Conservation (phyloP, 2,113 vertebrate genomes). For the Cettia cetti region DNA sequence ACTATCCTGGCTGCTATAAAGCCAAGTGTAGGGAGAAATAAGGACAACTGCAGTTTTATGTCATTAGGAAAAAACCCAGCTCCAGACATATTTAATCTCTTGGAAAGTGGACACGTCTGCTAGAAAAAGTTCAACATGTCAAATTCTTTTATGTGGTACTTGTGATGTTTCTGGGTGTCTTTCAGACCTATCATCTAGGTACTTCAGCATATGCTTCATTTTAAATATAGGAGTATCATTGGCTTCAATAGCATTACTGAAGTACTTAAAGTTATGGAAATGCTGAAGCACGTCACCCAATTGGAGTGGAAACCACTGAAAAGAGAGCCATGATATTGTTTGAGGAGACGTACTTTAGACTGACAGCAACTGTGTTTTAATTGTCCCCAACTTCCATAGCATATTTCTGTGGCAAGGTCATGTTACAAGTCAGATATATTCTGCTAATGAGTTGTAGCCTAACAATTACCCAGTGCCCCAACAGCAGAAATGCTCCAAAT, state of each 20-base stretch:
- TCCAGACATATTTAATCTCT: neutral
- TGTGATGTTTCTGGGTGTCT: neutral
- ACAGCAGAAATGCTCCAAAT: neutral
- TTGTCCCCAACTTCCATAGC: neutral
- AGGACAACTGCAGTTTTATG: neutral
- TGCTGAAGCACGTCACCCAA: neutral
- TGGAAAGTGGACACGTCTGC: neutral
- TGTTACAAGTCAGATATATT: neutral
- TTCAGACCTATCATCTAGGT: neutral
- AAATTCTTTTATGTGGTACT: neutral
- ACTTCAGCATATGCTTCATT: neutral
- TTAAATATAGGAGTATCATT: neutral
- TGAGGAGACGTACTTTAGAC: neutral
- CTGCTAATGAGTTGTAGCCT: neutral
- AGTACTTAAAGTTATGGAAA: neutral
- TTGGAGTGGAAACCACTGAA: neutral
- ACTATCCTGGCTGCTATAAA: neutral
- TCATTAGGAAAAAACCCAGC: neutral
- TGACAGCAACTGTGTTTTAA: neutral
- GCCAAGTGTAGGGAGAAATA: neutral
- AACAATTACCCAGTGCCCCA: neutral
- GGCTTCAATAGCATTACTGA: neutral
- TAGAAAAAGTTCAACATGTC: neutral
- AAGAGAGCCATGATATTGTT: neutral
- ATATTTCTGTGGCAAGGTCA: neutral